Base-by-base conservation (phyloP, 2,113 vertebrate species). In the Rhinoptilus africanus region DNA sequence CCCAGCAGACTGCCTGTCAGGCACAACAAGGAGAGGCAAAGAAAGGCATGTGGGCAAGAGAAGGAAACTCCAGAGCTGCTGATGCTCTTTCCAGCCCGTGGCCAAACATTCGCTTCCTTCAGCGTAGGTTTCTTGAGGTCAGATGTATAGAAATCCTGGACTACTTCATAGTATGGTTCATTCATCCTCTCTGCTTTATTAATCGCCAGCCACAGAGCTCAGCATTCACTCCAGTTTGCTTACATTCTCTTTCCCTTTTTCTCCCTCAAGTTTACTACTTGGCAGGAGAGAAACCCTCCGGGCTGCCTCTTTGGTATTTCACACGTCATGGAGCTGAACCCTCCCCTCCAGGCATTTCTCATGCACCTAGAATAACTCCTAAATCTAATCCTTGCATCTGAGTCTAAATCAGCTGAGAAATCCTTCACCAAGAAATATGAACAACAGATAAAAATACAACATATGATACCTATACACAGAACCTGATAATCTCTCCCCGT, bases 141-240 rank as follows among this genome's bases (percentile, higher is more conserved):
- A 97, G 51, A 72, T 8, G 2, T 50, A 94, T 5, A 20, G 57
- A 50, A 63, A 51, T 32, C 15, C 66, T 35, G 63, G 41, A 45
- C 39, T 53, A 45, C 92, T 84, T 89, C 7, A 2, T 43, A 75
- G 82, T 62, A 37, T 39, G 59, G n/a, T 56, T 63, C 88, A n/a
- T 97, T 95, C 78, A 90, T 96, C 97, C 98, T 99, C 83, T 68
- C 95, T 89, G 48, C 90, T 96, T 88, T 66, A 59, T 80, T 95
- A 88, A 87, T 27, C 66, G 22, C 73, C 74, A n/a, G 57, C 39
- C 64, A 71, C 72, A 37, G 59, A 89, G 51, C 85, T 72, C 88
- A 50, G 47, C 77, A 54, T 92, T 96, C 89, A 74, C 96, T 91
- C 93, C 94, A 63, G 59, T 81, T 97, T 94, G 71, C 86, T 96